Percentiles rank a stretch among this genome's conserved stretches.
These are phyloP conservation scores for Crenichthys baileyi DNA, from an alignment of 2,797 vertebrate species.

Conservation along the genomic window DNA sequence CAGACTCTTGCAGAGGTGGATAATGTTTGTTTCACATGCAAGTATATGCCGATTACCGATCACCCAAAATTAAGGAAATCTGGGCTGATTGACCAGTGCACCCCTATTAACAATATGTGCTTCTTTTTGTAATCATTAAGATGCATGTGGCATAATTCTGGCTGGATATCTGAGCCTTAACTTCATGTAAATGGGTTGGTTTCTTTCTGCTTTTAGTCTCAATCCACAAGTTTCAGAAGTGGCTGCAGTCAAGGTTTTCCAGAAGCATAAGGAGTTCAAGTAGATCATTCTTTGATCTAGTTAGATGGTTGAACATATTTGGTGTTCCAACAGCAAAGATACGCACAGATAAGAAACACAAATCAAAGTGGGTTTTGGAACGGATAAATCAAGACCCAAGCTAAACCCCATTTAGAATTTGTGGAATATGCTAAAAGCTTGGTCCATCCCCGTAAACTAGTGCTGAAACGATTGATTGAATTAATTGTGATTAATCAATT, in stretches of 20 bases:
- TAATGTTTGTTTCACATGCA: no score
- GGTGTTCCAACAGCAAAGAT: background rate
- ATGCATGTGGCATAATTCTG: background rate
- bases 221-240: background rate
- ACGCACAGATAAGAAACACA: background rate
- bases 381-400: background rate
- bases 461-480: no score
- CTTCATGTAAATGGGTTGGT: background rate
- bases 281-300: background rate
- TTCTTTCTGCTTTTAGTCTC: background rate
- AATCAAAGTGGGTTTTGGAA: background rate
- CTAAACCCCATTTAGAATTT: slow-evolving; percentile 6
- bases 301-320: background rate
- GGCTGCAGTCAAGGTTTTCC: background rate
- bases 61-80: no score
- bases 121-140: background rate
- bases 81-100: no score
- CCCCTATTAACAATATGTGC: background rate
- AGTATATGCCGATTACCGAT: no score
- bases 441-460: background rate
- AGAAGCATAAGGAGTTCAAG: background rate
- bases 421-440: background rate
- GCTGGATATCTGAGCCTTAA: background rate
- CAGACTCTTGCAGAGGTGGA: no score
- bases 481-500: no score